phyloP scores from a whole-genome alignment of 2,113 vertebrate genomes.

The Himantopus leucocephalus region DNA sequence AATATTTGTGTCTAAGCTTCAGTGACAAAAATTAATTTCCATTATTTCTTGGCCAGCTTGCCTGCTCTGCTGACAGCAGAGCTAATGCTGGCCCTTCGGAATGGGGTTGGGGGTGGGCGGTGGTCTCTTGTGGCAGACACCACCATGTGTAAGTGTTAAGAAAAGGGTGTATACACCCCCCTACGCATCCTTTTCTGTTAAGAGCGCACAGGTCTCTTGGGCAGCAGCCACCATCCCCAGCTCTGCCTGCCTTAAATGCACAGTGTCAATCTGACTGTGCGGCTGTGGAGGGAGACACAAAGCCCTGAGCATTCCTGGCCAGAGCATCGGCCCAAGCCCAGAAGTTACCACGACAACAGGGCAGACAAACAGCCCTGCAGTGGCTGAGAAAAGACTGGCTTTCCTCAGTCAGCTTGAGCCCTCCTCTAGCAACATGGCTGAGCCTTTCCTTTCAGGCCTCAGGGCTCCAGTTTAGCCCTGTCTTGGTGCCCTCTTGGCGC shows the following conservation, averaged over 20 bases:
- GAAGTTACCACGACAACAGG: background rate
- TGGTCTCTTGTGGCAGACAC: background rate
- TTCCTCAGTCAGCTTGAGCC: background rate
- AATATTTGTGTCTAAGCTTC: conserved; percentile 61
- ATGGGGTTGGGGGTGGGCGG: accelerated
- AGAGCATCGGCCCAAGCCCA: background rate
- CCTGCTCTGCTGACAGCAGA: background rate
- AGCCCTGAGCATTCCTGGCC: background rate
- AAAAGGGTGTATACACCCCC: background rate
- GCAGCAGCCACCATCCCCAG: background rate
- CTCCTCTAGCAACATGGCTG: accelerated
- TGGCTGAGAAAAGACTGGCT: accelerated
- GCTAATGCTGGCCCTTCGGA: background rate
- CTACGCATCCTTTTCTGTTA: accelerated
- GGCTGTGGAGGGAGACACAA: background rate
- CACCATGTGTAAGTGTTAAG: background rate
- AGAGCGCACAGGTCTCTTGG: accelerated
- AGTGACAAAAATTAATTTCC: background rate
- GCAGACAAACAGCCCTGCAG: background rate
- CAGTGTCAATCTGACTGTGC: accelerated
- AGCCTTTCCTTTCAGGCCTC: background rate
- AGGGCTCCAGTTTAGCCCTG: accelerated
- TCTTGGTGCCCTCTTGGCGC: background rate
- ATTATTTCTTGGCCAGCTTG: background rate
- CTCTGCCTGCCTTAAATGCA: background rate